Evolutionary conservation across 2,888 invertebrate species (phyloP), one percentile per base, ranked within the genome.

Genomic region (Lithophane ornitopus): DNA sequence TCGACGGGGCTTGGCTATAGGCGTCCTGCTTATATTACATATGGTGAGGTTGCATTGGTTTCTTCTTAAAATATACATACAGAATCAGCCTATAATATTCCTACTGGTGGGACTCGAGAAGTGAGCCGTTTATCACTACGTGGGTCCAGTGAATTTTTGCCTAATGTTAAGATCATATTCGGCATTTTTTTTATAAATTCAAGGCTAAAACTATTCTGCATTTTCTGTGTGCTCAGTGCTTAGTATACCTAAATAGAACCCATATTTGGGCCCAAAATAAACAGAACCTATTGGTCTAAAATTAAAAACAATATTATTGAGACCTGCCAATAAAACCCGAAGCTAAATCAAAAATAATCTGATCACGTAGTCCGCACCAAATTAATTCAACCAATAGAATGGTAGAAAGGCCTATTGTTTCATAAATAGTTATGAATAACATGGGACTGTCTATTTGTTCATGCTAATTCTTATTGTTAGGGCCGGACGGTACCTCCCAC

Each of bases 11-110:
- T 88, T 94, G 85, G 92, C 92, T 81, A 91, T 96, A 91, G 94
- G 94, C 80, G 91, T 95, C 80, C 93, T 96, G 77, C 95, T 96
- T 89, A 92, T 96, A 88, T 93, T 96, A 92, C 95, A 96, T 80
- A 93, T 95, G 96, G 96, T 96, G 87, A 95, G 95, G 76, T 75
- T 74, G 52, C 52, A 68, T 75, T 70, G 19, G 73, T 78, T 71
- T n/a, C 46, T 59, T n/a, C 8, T 0, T 52, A 52, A 22, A 52
- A 52, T 3, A 11, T 4, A 39, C 14, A 7, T 58, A 58, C 9
- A 49, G 6, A 12, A 28, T 49, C 1, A 16, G 34, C 9, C 4
- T 49, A 2, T 11, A 14, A 2, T 14, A 4, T 66, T 14, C 22
- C 49, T 22, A 34, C 9, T 22, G 8, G 14, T 65, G 9, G 6